Conservation (phyloP, 2,113 vertebrate species). For the Neogale vison region DNA sequence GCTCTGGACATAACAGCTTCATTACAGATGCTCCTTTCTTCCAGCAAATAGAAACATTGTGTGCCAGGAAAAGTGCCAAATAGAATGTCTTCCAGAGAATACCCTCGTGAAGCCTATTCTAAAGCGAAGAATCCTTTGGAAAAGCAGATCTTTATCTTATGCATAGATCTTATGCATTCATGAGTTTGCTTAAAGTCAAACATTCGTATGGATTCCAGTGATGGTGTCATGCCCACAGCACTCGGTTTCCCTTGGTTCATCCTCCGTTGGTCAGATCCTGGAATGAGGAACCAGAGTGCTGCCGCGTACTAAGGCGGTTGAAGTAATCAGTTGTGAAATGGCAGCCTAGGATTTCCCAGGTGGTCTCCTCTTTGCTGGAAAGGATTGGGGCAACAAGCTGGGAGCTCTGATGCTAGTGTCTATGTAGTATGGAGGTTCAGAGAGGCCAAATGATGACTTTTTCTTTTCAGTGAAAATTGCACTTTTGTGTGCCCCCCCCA, state of each 20-base stretch:
- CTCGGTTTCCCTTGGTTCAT: not conserved
- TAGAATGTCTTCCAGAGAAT: slow-evolving; percentile 2
- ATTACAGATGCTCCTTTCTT: not conserved
- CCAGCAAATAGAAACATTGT: not conserved
- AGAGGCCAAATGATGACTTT: not conserved
- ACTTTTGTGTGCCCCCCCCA: not conserved
- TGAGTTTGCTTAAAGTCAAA: not conserved
- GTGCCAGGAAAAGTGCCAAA: not conserved
- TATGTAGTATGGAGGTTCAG: not conserved
- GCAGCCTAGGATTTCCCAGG: not conserved
- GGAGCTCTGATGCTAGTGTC: not conserved
- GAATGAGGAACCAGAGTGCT: not conserved
- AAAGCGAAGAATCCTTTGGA: slow-evolving; percentile 23
- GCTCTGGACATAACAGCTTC: not conserved
- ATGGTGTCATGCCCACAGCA: not conserved
- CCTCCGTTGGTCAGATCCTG: not conserved
- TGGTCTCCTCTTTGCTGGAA: not conserved
- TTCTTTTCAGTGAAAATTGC: not conserved
- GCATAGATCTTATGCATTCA: not conserved
- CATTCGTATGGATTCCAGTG: not conserved
- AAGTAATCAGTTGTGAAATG: not conserved
- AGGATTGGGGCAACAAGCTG: not conserved
- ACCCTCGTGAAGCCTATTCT: not conserved
- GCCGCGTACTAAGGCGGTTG: not conserved
- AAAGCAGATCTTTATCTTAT: slow-evolving; percentile 7